Evolutionary conservation across 2,888 invertebrate genomes (phyloP), one percentile per base, ranked within the genome.

Genomic region (Acleris literana): DNA sequence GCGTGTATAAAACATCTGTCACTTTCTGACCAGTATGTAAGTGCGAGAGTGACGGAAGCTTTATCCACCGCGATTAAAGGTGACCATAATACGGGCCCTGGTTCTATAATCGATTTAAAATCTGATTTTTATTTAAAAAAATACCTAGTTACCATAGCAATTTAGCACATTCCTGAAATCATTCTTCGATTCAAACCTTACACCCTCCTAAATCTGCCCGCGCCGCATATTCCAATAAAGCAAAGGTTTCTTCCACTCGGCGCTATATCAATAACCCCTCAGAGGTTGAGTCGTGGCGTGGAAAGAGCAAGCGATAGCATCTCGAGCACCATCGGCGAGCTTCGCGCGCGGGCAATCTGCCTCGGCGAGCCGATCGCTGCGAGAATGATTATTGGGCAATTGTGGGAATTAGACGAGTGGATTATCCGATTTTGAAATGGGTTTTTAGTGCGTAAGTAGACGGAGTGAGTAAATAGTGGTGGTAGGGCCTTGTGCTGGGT

Each of bases 321-420:
- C 89, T 56, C 63, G 71, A 86, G 86, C 68, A 76, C 69, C 84
- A 81, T 84, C 81, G 72, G 74, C 60, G 76, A 86, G 86, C 56
- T 84, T 65, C 70, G 84, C 75, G 86, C 90, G 90, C 88, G 90
- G 85, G 78, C 85, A 90, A 90, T 89, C 90, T 88, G 82, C 76
- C 75, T 90, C 79, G 75, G 73, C 76, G 73, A 71, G 71, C 69
- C 84, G 84, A 90, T 89, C 90, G 77, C 68, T 69, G 56, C 71
- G 65, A 71, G 53, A 55, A 63, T 61, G 64, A 51, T 65, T 65
- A 55, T 66, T 66, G 52, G 72, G 74, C 80, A 81, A 80, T 83
- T 82, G 76, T 75, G 59, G 55, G 60, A 64, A 63, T 59, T 74
- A 76, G 78, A 73, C 49, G 49, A 59, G 58, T 48, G 55, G 56